phyloP scores from a whole-genome alignment of 2,113 vertebrate genomes.

The Accipiter cooperii region DNA sequence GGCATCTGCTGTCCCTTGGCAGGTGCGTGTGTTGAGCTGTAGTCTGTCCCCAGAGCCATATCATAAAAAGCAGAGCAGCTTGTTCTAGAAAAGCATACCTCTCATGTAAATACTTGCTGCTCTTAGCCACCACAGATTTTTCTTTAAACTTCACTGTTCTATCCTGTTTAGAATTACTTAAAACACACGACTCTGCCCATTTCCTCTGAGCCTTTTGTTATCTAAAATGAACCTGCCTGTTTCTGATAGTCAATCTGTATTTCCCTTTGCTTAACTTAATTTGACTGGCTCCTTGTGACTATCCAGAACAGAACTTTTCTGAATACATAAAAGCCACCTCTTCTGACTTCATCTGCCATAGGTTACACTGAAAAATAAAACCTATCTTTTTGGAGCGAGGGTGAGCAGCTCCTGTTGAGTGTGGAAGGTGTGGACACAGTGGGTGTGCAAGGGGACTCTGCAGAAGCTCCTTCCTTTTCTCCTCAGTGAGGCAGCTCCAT shows the following conservation, averaged over 20 bases:
- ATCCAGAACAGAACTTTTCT: background rate
- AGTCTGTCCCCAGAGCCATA: background rate
- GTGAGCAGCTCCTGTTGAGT: background rate
- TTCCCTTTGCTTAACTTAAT: background rate
- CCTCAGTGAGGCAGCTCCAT: background rate
- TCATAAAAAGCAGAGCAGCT: background rate
- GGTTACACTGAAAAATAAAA: background rate
- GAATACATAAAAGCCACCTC: background rate
- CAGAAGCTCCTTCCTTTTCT: background rate
- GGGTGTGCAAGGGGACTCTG: background rate
- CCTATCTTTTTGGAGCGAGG: no score
- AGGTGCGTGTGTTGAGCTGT: background rate
- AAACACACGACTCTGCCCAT: background rate
- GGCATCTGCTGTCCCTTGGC: background rate
- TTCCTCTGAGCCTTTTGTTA: background rate
- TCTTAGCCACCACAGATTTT: background rate
- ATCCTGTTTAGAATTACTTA: background rate
- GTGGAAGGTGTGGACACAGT: rapidly evolving
- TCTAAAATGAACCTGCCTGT: background rate
- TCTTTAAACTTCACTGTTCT: background rate
- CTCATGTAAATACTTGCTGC: background rate
- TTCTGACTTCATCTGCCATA: background rate
- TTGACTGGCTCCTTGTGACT: background rate
- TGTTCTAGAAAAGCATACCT: background rate
- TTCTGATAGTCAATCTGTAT: background rate